Base-by-base conservation (phyloP, 2,113 vertebrate genomes). In the Hystrix cristata region DNA sequence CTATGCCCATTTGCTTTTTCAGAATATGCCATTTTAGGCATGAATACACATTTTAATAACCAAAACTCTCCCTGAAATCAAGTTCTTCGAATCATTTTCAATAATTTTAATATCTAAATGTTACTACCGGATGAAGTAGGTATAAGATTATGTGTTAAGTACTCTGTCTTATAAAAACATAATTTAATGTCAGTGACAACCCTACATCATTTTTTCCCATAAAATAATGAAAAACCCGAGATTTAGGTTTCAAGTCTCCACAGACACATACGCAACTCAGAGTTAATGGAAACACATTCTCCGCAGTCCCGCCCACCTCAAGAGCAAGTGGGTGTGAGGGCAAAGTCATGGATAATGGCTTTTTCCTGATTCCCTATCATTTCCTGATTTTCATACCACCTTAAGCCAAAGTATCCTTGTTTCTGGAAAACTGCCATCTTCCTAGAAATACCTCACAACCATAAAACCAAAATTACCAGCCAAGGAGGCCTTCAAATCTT, bases 41-140 rank as follows among this genome's bases (percentile, higher is more conserved):
- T 57, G 74, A 14, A 46, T 76, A 46, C 60, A 43, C 27, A 94
- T 81, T 88, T 94, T 84, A 93, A 64, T 88, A 93, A 64, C n/a
- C 27, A 27, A 83, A 60, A 91, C 82, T 0, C 43, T 91, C 59
- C 71, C 8, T 60, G 55, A 92, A 89, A 62, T 83, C 21, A 55
- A 93, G 25, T 48, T 72, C 14, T 76, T 94, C 74, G 91, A 90
- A 91, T 93, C 27, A 96, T 79, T 96, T 95, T 85, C 25, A 83
- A 29, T 62, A 86, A 71, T 60, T 79, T 19, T 84, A 71, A 76
- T 91, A 89, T 21, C 29, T 55, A 78, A 96, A 91, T 83, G 23
- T 7, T 67, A 96, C 38, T 74, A 60, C 48, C 84, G 91, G 64
- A 48, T 93, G 31, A 67, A 64, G 57, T 60, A n/a, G 67, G 34